Conservation (phyloP, 2,888 invertebrate species). For the Acronicta aceris region DNA sequence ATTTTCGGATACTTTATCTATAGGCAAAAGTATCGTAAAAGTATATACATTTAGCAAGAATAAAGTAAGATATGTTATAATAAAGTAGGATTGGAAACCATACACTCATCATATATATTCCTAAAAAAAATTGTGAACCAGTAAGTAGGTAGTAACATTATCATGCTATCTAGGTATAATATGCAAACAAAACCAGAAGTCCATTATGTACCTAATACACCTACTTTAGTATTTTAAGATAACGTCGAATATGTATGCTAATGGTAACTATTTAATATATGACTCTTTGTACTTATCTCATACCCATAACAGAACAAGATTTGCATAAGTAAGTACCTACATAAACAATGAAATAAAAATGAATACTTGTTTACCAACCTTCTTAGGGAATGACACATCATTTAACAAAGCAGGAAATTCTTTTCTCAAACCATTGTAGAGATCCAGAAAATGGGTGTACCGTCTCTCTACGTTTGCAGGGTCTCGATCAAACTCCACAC, state of each 20-base stretch:
- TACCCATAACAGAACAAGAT: too few relatives aligned
- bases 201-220: constrained; percentile 24
- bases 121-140: too few relatives aligned
- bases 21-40: too few relatives aligned
- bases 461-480: constrained; percentile 92
- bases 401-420: constrained; percentile 88
- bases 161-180: neutral
- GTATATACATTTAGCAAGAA: too few relatives aligned
- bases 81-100: too few relatives aligned
- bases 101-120: too few relatives aligned
- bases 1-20: too few relatives aligned
- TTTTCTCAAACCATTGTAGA: constrained; percentile 90
- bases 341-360: constrained; percentile 17
- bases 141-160: too few relatives aligned
- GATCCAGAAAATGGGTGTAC: constrained; percentile 92
- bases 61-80: too few relatives aligned
- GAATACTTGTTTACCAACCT: constrained; percentile 76
- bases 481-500: constrained; percentile 83
- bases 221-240: constrained; percentile 11
- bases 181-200: neutral
- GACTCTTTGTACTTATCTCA: too few relatives aligned
- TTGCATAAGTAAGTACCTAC: too few relatives aligned
- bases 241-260: neutral
- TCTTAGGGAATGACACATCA: constrained; percentile 91
- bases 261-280: too few relatives aligned